Evolutionary conservation across 2,797 vertebrate species (phyloP), one percentile per base, ranked within the genome.

Genomic region (Serranus cabrilla): DNA sequence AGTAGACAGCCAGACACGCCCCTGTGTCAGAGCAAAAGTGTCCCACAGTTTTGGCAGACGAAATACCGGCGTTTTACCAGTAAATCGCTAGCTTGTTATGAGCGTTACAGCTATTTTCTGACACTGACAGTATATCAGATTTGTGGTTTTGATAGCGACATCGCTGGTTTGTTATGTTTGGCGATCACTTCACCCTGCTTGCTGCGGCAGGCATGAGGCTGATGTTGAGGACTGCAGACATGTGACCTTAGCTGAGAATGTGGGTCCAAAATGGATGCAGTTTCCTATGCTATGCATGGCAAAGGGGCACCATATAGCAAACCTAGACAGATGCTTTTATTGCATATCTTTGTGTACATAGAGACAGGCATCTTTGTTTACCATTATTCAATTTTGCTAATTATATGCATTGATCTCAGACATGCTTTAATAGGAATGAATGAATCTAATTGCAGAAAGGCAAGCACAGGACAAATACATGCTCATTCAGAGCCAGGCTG

Each of bases 201-300:
- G 68, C 58, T 80, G 67, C 67, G 4, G 74, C 50, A 70, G 27
- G 10, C 63, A 21, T 5, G 69, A 25, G 78, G 21, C 58, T 68
- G 69, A 81, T 77, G 81, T 71, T 43, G 11, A 73, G 52, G 64
- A 72, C 74, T 79, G 80, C 77, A 83, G 72, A 68, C 76, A 83
- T 77, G 85, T 87, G 87, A 84, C 78, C 65, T 73, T n/a, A 68
- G 52, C 61, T 70, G 56, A 72, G 43, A 46, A 21, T 54, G 55
- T 60, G 54, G 45, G 79, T 82, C 59, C 76, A 85, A 89, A 85
- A 89, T 90, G 86, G 85, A 80, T 76, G 81, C 81, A 83, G 54
- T 39, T 71, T 57, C 20, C 50, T 56, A 18, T 75, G 31, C 43
- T 17, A 27, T 70, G 25, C 4, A 27, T 70, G 25, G 5, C 21